Conservation (phyloP, 2,113 vertebrate genomes). For the Gasterosteus nipponicus region DNA sequence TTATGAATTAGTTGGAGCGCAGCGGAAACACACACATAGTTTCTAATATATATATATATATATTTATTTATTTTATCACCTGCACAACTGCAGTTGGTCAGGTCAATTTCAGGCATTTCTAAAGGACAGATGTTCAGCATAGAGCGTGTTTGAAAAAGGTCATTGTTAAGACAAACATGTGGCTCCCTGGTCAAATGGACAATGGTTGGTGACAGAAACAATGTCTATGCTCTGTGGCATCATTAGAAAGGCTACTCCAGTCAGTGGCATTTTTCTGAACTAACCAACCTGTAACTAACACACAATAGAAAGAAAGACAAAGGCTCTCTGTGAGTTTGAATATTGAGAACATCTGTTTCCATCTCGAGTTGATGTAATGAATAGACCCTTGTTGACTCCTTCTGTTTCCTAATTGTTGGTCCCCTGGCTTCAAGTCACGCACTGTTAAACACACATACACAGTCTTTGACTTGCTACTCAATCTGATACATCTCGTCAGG, state of each 20-base stretch:
- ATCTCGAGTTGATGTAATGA: constrained; percentile 37
- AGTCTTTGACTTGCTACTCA: constrained; percentile 33
- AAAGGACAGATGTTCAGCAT: not conserved
- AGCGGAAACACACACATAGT: not conserved
- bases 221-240: constrained; percentile 29
- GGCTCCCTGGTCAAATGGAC: constrained; percentile 19
- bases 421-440: constrained; percentile 25
- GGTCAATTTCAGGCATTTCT: constrained; percentile 7
- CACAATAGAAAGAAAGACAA: constrained; percentile 32
- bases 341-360: constrained; percentile 29
- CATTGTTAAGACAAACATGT: constrained; percentile 31
- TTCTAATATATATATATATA: not conserved
- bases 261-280: constrained; percentile 34
- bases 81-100: not conserved
- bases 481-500: constrained; percentile 30
- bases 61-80: not conserved
- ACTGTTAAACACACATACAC: constrained; percentile 46
- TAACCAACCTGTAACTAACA: constrained; percentile 51
- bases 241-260: constrained; percentile 20
- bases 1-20: not conserved
- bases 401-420: constrained; percentile 24
- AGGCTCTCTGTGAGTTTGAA: constrained; percentile 27
- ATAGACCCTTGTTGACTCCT: constrained; percentile 50
- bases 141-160: constrained; percentile 12
- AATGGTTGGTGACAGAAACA: constrained; percentile 46